These are phyloP conservation scores for Vesta saturnalis DNA, from an alignment of 2,888 invertebrate genomes.

Conservation along the genomic window DNA sequence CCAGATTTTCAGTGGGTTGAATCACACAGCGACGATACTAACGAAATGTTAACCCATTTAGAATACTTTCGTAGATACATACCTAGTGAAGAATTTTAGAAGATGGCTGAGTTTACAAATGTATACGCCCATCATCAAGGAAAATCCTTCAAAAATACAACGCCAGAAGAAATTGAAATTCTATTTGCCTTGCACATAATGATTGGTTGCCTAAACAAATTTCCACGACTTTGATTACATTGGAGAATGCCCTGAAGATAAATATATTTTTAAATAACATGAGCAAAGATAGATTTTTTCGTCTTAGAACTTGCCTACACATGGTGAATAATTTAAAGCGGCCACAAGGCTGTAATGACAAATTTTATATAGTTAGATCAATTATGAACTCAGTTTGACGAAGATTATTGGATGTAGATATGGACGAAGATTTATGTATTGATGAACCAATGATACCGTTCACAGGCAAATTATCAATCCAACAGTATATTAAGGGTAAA, in stretches of 20 bases:
- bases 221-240: background rate
- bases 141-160: background rate
- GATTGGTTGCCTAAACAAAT: background rate
- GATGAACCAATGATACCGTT: no score
- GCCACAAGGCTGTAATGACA: conserved; percentile 29
- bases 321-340: conserved; percentile 40
- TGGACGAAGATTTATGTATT: no score
- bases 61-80: no score
- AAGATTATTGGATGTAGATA: no score
- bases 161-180: background rate
- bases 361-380: conserved; percentile 44
- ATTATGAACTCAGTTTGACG: conserved; percentile 34
- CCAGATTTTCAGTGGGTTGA: background rate
- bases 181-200: background rate
- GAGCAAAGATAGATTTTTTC: conserved; percentile 38
- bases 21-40: background rate
- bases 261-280: conserved; percentile 32
- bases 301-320: conserved; percentile 38
- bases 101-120: background rate
- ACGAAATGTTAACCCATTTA: background rate
- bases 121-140: no score
- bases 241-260: background rate
- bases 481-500: conserved; percentile 30
- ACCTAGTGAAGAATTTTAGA: no score
- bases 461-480: conserved; percentile 13